Conservation (phyloP, 2,888 invertebrate genomes). For the Phragmatobia fuliginosa region DNA sequence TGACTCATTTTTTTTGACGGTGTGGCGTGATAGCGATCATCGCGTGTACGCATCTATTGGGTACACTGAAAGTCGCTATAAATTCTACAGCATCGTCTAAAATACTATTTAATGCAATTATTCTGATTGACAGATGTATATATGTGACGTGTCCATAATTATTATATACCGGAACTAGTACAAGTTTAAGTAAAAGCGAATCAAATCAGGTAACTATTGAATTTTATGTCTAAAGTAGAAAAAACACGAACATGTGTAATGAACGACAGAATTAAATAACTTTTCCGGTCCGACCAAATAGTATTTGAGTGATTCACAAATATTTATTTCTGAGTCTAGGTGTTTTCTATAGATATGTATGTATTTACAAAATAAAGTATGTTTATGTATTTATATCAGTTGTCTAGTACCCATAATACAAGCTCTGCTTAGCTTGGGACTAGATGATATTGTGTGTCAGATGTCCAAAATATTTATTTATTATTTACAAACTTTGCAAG, state of each 20-base stretch:
- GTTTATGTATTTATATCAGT: too few relatives aligned
- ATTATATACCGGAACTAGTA: conserved; percentile 46
- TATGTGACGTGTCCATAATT: conserved; percentile 44
- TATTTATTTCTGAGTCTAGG: too few relatives aligned
- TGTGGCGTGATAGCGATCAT: conserved; percentile 61
- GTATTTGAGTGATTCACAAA: too few relatives aligned
- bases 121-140: conserved; percentile 45
- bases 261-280: background rate
- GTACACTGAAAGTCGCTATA: conserved; percentile 72
- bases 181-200: conserved; percentile 43
- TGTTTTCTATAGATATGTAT: too few relatives aligned
- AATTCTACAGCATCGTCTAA: conserved; percentile 62
- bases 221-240: conserved; percentile 22
- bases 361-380: too few relatives aligned
- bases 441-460: too few relatives aligned
- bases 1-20: too few relatives aligned
- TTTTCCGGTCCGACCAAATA: too few relatives aligned
- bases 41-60: conserved; percentile 72
- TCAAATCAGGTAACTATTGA: conserved; percentile 35
- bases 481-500: too few relatives aligned
- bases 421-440: too few relatives aligned
- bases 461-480: too few relatives aligned
- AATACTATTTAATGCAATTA: conserved; percentile 69
- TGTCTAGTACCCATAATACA: too few relatives aligned
- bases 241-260: background rate